Percentiles rank a stretch among this genome's conserved stretches.
Conservation (phyloP, 1,140 invertebrate species). For the Magallana ariakensis region DNA sequence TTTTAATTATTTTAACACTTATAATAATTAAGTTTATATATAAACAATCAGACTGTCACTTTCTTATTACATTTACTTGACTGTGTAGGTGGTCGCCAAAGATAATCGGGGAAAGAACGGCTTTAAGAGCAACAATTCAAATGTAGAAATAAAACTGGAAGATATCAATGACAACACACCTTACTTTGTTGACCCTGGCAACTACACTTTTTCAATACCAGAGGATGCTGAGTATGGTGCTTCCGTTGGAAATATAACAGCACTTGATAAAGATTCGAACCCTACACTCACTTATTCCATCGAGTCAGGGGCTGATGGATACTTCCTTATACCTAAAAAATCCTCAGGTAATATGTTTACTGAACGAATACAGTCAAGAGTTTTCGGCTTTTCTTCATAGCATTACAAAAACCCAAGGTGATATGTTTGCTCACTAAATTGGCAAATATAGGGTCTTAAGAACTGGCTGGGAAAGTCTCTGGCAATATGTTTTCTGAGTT, state of each 20-base stretch:
- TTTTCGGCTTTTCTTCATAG: too few relatives aligned
- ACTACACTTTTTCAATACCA: conserved; percentile 74
- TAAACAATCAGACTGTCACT: too few relatives aligned
- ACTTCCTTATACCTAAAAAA: conserved; percentile 59
- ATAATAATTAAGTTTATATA: too few relatives aligned
- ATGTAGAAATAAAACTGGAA: conserved; percentile 48
- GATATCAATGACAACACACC: conserved; percentile 74
- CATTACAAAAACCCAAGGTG: too few relatives aligned
- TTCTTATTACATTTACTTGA: neutral
- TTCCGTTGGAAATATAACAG: conserved; percentile 53
- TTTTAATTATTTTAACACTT: too few relatives aligned
- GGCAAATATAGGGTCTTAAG: too few relatives aligned
- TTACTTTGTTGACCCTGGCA: conserved; percentile 72
- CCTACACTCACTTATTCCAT: conserved; percentile 53
- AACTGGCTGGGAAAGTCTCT: too few relatives aligned
- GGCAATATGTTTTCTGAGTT: too few relatives aligned
- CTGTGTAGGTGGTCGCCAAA: conserved; percentile 34
- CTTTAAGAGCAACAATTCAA: neutral
- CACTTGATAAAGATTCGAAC: conserved; percentile 55
- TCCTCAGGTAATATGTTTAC: conserved; percentile 36
- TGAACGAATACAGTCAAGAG: too few relatives aligned
- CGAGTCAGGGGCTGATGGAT: conserved; percentile 46
- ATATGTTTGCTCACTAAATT: too few relatives aligned
- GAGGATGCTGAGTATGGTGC: conserved; percentile 41
- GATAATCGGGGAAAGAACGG: conserved; percentile 36